Conservation (phyloP, 2,797 vertebrate genomes). For the Pogoniulus pusillus region DNA sequence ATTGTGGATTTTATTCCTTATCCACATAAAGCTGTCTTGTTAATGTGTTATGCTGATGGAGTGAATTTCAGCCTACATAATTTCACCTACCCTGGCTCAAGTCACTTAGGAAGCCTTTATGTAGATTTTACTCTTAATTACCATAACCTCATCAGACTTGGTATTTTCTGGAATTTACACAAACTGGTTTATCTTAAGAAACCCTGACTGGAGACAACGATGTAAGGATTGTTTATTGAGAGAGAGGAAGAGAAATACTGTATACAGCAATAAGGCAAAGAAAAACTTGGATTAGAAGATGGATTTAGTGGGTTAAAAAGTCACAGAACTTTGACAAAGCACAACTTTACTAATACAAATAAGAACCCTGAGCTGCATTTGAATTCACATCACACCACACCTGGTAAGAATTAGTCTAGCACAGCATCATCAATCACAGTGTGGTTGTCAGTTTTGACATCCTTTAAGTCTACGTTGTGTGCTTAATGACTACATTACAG, state of each 20-base stretch:
- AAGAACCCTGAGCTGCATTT: slow-evolving; percentile 78
- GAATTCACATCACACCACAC: slow-evolving; percentile 85
- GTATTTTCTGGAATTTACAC: slow-evolving; percentile 48
- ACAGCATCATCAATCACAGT: slow-evolving; percentile 84
- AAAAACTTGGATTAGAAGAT: slow-evolving; percentile 70
- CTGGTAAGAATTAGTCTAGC: slow-evolving; percentile 87
- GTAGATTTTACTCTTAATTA: slow-evolving; percentile 66
- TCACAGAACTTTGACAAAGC: slow-evolving; percentile 74
- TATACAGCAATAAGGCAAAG: slow-evolving; percentile 18
- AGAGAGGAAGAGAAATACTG: slow-evolving; percentile 32
- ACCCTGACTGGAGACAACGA: neutral
- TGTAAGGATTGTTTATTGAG: neutral
- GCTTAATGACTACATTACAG: slow-evolving; percentile 85
- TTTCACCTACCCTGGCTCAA: slow-evolving; percentile 35
- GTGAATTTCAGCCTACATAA: slow-evolving; percentile 50
- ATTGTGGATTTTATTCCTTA: slow-evolving; percentile 6
- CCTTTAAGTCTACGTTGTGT: slow-evolving; percentile 80
- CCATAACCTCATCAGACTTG: slow-evolving; percentile 49
- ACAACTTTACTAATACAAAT: slow-evolving; percentile 80
- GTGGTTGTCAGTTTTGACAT: slow-evolving; percentile 84
- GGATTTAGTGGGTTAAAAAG: slow-evolving; percentile 73
- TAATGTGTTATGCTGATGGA: slow-evolving; percentile 60
- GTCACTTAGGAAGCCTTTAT: slow-evolving; percentile 56
- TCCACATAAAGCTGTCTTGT: slow-evolving; percentile 23
- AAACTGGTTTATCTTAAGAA: slow-evolving; percentile 22